Evolutionary conservation across 2,113 vertebrate genomes (phyloP).

Genomic region (Tachycineta bicolor): DNA sequence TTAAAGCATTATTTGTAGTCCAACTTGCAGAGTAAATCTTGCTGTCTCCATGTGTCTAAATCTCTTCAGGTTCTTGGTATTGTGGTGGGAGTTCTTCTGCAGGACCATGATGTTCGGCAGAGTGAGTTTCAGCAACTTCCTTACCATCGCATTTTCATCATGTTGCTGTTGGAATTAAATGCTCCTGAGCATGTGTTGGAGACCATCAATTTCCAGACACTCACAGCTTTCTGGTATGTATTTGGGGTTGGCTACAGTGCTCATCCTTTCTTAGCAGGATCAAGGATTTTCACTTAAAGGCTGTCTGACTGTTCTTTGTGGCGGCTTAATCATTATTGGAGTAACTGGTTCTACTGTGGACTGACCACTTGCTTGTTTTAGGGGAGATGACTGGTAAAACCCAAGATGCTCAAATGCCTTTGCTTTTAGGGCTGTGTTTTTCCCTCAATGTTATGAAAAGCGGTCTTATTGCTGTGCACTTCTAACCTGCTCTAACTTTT

Average conservation of each 20-base stretch:
- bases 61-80: slow-evolving; percentile 90
- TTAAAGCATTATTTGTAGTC: not conserved
- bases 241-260: not conserved
- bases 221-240: slow-evolving; percentile 96
- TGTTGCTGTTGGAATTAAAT: slow-evolving; percentile 96
- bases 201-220: slow-evolving; percentile 99
- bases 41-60: not conserved
- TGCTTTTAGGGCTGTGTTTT: slow-evolving; percentile 35
- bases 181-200: slow-evolving; percentile 97
- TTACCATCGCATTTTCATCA: slow-evolving; percentile 98
- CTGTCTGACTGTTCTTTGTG: not conserved
- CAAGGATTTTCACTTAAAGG: not conserved
- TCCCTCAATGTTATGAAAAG: not conserved
- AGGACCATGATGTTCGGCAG: slow-evolving; percentile 97
- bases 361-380: slow-evolving; percentile 10
- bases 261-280: not conserved
- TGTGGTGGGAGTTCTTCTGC: slow-evolving; percentile 95
- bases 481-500: slow-evolving; percentile 67
- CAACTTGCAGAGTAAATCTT: not conserved
- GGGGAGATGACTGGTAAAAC: not conserved
- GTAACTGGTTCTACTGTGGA: not conserved
- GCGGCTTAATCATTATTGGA: not conserved
- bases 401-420: slow-evolving; percentile 43
- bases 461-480: not conserved
- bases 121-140: slow-evolving; percentile 98